A percentile compares a stretch with the other conserved stretches of the same genome.
phyloP scores from a whole-genome alignment of 2,797 vertebrate species.

The Moxostoma hubbsi region DNA sequence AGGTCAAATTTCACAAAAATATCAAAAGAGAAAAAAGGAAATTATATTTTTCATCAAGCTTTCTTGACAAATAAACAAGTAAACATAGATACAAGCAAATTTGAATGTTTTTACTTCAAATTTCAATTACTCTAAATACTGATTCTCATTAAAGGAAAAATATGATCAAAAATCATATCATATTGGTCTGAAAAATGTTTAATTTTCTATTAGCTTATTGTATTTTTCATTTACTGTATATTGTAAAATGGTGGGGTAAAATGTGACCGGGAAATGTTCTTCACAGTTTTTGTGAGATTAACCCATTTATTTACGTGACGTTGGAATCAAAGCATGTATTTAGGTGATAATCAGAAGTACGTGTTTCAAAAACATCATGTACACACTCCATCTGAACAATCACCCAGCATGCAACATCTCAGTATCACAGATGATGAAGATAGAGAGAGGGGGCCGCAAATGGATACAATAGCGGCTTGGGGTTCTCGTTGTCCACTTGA shows the following conservation, averaged over 20 bases:
- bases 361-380: conserved; percentile 20
- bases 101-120: too few relatives aligned
- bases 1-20: neutral
- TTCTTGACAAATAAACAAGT: too few relatives aligned
- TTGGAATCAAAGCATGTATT: neutral
- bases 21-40: neutral
- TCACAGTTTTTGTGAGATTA: neutral
- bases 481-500: conserved; percentile 60
- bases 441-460: conserved; percentile 24
- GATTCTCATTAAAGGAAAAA: neutral
- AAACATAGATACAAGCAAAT: neutral
- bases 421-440: conserved; percentile 46
- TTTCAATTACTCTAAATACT: neutral
- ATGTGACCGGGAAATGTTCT: neutral
- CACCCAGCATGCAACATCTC: conserved; percentile 15
- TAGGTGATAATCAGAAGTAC: conserved; percentile 13
- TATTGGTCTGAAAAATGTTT: neutral
- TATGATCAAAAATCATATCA: neutral
- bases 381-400: conserved; percentile 17
- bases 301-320: conserved; percentile 5
- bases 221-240: neutral
- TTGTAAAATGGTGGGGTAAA: neutral
- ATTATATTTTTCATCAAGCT: neutral
- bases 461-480: conserved; percentile 52
- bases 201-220: neutral